Evolutionary conservation across 2,113 vertebrate species (phyloP), one percentile per base, ranked within the genome.

Genomic region (Muntiacus reevesi): DNA sequence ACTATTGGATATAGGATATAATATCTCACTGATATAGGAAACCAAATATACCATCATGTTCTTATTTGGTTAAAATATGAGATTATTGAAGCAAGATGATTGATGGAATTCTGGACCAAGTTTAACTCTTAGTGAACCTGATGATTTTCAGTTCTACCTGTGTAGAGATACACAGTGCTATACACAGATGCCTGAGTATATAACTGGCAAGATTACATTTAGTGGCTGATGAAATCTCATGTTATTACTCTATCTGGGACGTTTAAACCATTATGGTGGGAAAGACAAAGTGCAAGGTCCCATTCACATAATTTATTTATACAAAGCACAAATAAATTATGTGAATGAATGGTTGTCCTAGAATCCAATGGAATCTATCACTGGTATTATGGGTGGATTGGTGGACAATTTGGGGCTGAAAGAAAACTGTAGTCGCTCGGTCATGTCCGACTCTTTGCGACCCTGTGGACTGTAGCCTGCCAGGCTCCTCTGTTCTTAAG

Each of bases 371-470:
- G 21, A 16, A 52, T 2, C 3, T 47, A 9, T 54, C 40, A 14
- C 16, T 89, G 12, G 71, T 82, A 82, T 87, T 60, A 87, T 64
- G 54, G 6, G 17, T 62, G 21, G 2, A 74, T 16, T 86, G 4
- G 5, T 91, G 16, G 12, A 27, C 16, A 91, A 30, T 43, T 91
- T 71, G 11, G 6, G 33, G 36, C 27, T 59, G 33, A 71, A 71
- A 36, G 17, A 21, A 67, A 36, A 36, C 17, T 71, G 9, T 36
- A 71, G n/a, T 36, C 9, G 0, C 9, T 71, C 0, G 2, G n/a
- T 21, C 64, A 6, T 36, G 64, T 9, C 64, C 5, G 9, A 36
- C n/a, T 36, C n/a, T 40, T 40, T 71, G 64, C 5, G 17, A 71
- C 64, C 17, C n/a, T 71, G 11, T 36, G n/a, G 64, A 71, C 64